phyloP scores from a whole-genome alignment of 2,888 invertebrate species.

The Urechis unicinctus region DNA sequence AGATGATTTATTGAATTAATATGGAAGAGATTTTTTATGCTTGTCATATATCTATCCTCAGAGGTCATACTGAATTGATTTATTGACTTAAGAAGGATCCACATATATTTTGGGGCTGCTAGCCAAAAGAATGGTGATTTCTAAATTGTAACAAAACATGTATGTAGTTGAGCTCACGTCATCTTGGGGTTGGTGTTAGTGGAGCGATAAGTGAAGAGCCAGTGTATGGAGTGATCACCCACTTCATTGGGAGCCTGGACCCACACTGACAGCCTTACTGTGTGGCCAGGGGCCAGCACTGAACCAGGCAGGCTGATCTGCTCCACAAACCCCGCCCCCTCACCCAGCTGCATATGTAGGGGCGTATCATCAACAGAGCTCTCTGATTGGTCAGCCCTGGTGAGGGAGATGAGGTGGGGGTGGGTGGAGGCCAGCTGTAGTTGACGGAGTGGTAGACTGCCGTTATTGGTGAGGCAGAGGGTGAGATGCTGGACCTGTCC shows the following conservation, averaged over 20 bases:
- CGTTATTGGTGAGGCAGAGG: slow-evolving; percentile 64
- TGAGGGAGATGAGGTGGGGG: too few relatives aligned
- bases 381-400: too few relatives aligned
- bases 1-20: too few relatives aligned
- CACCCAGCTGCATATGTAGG: too few relatives aligned
- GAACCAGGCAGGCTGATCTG: slow-evolving; percentile 31
- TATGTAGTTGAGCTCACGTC: slow-evolving; percentile 7
- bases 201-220: slow-evolving; percentile 70
- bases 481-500: slow-evolving; percentile 68
- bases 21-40: too few relatives aligned
- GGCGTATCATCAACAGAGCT: too few relatives aligned
- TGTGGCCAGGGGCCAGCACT: slow-evolving; percentile 55
- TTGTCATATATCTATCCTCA: too few relatives aligned
- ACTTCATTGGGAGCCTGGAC: slow-evolving; percentile 64
- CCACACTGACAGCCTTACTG: slow-evolving; percentile 59
- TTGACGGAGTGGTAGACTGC: slow-evolving; percentile 53
- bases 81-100: too few relatives aligned
- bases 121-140: too few relatives aligned
- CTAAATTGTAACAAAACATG: too few relatives aligned
- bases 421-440: slow-evolving; percentile 61
- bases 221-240: slow-evolving; percentile 61
- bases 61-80: too few relatives aligned
- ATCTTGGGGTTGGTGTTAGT: slow-evolving; percentile 31
- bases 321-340: slow-evolving; percentile 29
- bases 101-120: too few relatives aligned